Evolutionary conservation across 2,113 vertebrate species (phyloP).

Genomic region (Megalops atlanticus): DNA sequence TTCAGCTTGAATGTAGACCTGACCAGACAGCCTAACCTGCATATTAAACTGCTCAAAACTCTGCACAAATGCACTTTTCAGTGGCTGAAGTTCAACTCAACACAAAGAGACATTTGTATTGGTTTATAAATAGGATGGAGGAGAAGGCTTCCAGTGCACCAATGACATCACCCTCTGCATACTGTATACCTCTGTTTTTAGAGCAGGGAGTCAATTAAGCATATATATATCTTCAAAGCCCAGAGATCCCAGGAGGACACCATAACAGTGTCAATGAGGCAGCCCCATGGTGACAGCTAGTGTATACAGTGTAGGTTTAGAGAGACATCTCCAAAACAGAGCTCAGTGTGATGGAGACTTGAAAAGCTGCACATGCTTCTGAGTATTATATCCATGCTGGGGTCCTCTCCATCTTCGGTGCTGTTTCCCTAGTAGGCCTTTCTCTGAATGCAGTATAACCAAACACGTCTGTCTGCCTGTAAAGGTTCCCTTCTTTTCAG

Average conservation of each 20-base stretch:
- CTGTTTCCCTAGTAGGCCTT: slow-evolving; percentile 61
- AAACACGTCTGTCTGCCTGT: neutral
- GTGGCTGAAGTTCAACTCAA: neutral
- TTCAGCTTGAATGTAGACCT: too few relatives aligned
- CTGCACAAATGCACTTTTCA: slow-evolving; percentile 17
- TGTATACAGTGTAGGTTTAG: slow-evolving; percentile 64
- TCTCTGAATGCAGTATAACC: slow-evolving; percentile 45
- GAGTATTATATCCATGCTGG: slow-evolving; percentile 35
- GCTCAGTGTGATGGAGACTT: slow-evolving; percentile 55
- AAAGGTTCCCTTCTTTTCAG: neutral
- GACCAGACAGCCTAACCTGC: neutral
- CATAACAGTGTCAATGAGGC: slow-evolving; percentile 57
- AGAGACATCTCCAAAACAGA: slow-evolving; percentile 60
- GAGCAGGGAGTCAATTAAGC: slow-evolving; percentile 45
- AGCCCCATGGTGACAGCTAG: slow-evolving; percentile 48
- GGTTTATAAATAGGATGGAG: neutral
- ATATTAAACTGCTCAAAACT: neutral
- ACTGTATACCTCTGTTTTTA: slow-evolving; percentile 47
- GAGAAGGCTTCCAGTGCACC: neutral
- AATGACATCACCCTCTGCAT: slow-evolving; percentile 58
- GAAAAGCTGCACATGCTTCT: slow-evolving; percentile 54
- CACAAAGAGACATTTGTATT: neutral
- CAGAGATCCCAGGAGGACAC: slow-evolving; percentile 46
- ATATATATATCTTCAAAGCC: slow-evolving; percentile 50
- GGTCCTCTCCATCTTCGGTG: slow-evolving; percentile 79